Conservation (phyloP, 2,797 vertebrate genomes). For the Pelochelys cantorii region DNA sequence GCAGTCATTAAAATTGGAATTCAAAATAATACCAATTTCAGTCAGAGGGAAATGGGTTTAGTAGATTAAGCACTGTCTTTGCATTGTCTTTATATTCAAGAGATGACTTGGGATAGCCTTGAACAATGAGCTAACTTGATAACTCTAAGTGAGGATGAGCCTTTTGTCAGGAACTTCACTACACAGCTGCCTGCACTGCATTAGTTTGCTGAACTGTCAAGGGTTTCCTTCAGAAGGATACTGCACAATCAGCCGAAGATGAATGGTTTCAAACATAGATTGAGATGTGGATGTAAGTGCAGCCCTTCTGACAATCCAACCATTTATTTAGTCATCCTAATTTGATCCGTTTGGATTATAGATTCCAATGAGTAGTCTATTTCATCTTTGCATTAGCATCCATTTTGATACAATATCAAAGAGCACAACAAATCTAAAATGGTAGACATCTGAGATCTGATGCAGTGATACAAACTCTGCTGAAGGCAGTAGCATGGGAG, state of each 20-base stretch:
- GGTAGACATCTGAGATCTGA: not conserved
- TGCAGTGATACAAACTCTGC: not conserved
- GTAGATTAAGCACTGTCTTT: not conserved
- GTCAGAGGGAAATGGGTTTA: slow-evolving; percentile 6
- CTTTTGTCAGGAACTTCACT: not conserved
- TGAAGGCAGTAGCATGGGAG: not conserved
- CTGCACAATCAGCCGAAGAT: not conserved
- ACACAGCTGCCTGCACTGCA: not conserved
- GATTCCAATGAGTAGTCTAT: not conserved
- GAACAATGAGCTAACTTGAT: not conserved
- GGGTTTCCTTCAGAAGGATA: not conserved
- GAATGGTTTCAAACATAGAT: not conserved
- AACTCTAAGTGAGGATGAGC: not conserved
- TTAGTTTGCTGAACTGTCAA: not conserved
- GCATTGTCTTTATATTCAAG: slow-evolving; percentile 13
- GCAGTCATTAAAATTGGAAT: not conserved
- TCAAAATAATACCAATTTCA: slow-evolving; percentile 46
- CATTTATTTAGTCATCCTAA: not conserved
- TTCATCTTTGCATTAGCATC: not conserved
- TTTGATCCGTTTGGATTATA: not conserved
- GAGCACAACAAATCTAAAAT: not conserved
- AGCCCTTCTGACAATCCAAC: not conserved
- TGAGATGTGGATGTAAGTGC: not conserved
- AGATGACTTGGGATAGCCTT: not conserved
- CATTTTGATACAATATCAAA: not conserved